phyloP scores from a whole-genome alignment of 2,888 invertebrate species.

The Nemurella pictetii region DNA sequence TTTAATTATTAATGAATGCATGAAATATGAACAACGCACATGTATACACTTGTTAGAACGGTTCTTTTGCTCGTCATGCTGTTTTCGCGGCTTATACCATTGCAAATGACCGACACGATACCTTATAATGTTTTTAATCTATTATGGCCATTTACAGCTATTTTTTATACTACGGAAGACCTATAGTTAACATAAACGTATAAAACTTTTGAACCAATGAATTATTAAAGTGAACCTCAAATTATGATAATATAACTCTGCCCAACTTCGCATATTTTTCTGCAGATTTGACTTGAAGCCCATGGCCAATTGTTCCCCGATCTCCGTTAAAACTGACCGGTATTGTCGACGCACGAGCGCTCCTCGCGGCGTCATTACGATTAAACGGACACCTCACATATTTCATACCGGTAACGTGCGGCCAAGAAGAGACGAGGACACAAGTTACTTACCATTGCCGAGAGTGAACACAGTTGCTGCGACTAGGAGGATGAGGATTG shows the following conservation, averaged over 20 bases:
- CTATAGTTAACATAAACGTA: too few species aligned
- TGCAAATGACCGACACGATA: background rate
- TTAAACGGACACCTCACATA: too few species aligned
- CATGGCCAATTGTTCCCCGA: too few species aligned
- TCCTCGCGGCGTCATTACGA: too few species aligned
- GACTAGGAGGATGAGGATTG: background rate
- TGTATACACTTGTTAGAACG: background rate
- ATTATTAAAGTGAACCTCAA: background rate
- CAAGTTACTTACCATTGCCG: slow-evolving; percentile 15
- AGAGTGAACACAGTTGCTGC: slow-evolving; percentile 13
- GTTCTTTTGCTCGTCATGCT: background rate
- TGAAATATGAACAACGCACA: background rate
- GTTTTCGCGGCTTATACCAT: background rate
- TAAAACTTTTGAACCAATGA: background rate
- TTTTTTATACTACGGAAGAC: background rate
- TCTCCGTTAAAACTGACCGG: too few species aligned
- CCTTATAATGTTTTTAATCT: background rate
- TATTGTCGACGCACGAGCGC: too few species aligned
- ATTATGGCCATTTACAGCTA: background rate
- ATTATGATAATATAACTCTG: too few species aligned
- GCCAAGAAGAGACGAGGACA: background rate
- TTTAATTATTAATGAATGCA: background rate
- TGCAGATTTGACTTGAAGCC: too few species aligned
- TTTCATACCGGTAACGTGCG: too few species aligned
- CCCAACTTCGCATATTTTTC: too few species aligned